Base-by-base conservation (phyloP, 2,888 invertebrate genomes). In the Macrosoma leucophasiata region DNA sequence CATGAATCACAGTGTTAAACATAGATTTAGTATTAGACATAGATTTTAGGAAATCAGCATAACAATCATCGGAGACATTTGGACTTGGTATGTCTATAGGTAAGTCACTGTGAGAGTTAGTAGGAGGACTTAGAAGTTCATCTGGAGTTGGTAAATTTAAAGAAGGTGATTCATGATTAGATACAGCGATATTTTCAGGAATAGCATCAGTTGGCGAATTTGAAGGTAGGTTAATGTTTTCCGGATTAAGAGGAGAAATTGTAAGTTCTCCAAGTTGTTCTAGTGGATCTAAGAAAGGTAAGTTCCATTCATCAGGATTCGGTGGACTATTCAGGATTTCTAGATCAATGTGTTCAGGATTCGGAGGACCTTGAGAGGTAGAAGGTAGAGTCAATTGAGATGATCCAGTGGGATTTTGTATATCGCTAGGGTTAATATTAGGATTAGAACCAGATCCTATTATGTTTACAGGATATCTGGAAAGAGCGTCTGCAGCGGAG, bases 11-110 rank as follows among this genome's bases (percentile, higher is more conserved):
- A n/a, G 23, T 24, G 13, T 27, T 28, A 14, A 11, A 18, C 4
- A 3, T 23, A 8, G n/a, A 13, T 8, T 18, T 29, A 3, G 8
- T 13, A 13, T 33, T 17, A 6, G 13, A 14, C 20, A 33, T 27
- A 10, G 26, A 20, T 22, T 33, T 33, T 12, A 33, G 9, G 12
- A 33, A 33, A 8, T 33, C 21, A 13, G 33, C 21, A 14, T 33
- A 33, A 17, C 21, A 26, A 14, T 18, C 18, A 31, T 31, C 13
- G n/a, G n/a, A 13, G 13, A 23, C 8, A 4, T 23, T 8, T 11
- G 13, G 23, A 13, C 23, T 23, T 23, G 23, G 13, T 23, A 23
- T 5, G 13, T 23, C 13, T 2, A 23, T 13, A 11, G 19, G 18
- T 28, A 17, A 12, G 13, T 11, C 13, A 11, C 10, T 28, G 11